A percentile compares a stretch with the other conserved stretches of the same genome.
phyloP scores from a whole-genome alignment of 2,113 vertebrate genomes.

The Maccullochella peelii region DNA sequence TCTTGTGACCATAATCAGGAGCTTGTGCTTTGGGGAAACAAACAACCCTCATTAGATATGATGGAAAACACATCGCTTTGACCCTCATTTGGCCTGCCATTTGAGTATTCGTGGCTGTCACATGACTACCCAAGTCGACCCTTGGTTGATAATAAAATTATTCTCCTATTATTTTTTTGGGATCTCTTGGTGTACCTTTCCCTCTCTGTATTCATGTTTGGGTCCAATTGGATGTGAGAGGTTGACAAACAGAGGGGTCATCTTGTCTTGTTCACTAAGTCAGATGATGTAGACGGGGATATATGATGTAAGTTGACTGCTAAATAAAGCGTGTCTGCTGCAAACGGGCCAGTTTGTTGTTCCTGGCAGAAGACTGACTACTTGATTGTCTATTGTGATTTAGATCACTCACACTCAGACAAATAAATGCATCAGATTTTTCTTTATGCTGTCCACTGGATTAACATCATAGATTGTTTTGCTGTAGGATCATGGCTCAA shows the following conservation, averaged over 20 bases:
- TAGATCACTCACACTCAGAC: conserved; percentile 37
- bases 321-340: conserved; percentile 46
- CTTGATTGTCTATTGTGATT: conserved; percentile 43
- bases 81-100: conserved; percentile 58
- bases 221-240: conserved; percentile 60
- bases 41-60: conserved; percentile 72
- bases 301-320: conserved; percentile 44
- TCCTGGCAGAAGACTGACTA: conserved; percentile 33
- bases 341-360: conserved; percentile 21
- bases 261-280: conserved; percentile 51
- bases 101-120: conserved; percentile 54
- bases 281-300: conserved; percentile 52
- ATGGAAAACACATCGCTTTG: conserved; percentile 65
- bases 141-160: conserved; percentile 52
- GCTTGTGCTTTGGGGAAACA: conserved; percentile 72
- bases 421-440: conserved; percentile 24
- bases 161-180: conserved; percentile 30
- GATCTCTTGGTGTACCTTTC: conserved; percentile 21
- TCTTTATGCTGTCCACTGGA: conserved; percentile 24
- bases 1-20: conserved; percentile 79
- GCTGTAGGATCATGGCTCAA: conserved; percentile 18
- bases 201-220: conserved; percentile 29
- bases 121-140: conserved; percentile 59
- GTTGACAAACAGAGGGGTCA: conserved; percentile 62
- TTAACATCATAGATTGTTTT: conserved; percentile 39